A percentile compares a stretch with the other conserved stretches of the same genome.
Evolutionary conservation across 2,797 vertebrate species (phyloP).

Genomic region (Sebastes kiyomatsui): DNA sequence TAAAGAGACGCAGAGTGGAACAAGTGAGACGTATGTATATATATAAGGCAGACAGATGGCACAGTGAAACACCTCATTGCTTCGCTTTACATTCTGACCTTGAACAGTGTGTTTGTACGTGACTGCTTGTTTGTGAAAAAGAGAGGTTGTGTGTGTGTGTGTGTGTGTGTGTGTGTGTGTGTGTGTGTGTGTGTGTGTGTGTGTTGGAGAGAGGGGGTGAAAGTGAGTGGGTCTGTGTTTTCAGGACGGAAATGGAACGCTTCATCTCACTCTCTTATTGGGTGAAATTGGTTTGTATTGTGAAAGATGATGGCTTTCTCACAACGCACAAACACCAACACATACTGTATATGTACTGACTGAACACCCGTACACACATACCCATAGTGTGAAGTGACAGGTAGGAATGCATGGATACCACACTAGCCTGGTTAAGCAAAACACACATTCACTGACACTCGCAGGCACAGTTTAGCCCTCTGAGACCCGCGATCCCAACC

Average conservation of each 20-base stretch:
- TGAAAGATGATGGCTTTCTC: conserved; percentile 24
- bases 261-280: conserved; percentile 39
- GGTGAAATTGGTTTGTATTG: conserved; percentile 28
- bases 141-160: background rate
- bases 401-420: background rate
- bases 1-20: background rate
- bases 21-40: background rate
- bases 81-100: conserved; percentile 42
- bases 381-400: background rate
- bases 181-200: too few relatives aligned
- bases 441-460: background rate
- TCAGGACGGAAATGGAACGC: conserved; percentile 21
- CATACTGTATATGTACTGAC: background rate
- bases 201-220: background rate
- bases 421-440: background rate
- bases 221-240: background rate
- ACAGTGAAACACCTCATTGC: conserved; percentile 39
- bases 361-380: background rate
- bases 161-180: background rate
- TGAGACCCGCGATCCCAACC: too few relatives aligned
- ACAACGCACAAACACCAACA: background rate
- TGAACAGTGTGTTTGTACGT: conserved; percentile 19
- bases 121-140: background rate
- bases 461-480: background rate
- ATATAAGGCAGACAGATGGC: conserved; percentile 36